A percentile compares a stretch with the other conserved stretches of the same genome.
These are phyloP conservation scores for Cyrtonyx montezumae DNA, from an alignment of 2,113 vertebrate species.

Conservation along the genomic window DNA sequence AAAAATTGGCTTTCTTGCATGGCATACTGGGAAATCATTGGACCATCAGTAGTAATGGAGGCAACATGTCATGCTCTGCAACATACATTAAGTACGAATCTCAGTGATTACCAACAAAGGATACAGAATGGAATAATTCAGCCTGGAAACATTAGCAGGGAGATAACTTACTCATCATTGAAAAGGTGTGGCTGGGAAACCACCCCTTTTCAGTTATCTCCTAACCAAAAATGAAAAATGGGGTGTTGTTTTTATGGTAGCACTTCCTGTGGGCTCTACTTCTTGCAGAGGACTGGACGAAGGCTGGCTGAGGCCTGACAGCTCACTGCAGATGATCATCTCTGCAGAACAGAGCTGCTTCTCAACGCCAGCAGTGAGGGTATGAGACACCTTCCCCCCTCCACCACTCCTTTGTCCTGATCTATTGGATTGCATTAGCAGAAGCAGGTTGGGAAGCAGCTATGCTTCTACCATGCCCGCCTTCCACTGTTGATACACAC, in stretches of 20 bases:
- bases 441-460: neutral
- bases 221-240: too few relatives aligned
- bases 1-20: neutral
- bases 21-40: neutral
- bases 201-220: neutral
- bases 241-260: neutral
- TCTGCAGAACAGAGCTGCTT: neutral
- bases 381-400: accelerated
- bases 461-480: neutral
- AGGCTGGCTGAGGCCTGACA: neutral
- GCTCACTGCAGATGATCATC: neutral
- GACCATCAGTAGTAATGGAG: neutral
- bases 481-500: neutral
- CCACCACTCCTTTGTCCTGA: neutral
- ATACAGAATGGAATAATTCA: neutral
- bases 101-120: neutral
- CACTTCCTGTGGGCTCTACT: neutral
- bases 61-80: neutral
- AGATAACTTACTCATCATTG: neutral
- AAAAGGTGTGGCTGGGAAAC: neutral
- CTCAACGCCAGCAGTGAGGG: accelerated
- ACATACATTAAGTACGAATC: neutral
- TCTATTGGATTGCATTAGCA: neutral
- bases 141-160: neutral
- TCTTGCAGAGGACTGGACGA: neutral